Evolutionary conservation across 2,113 vertebrate species (phyloP).

Genomic region (Pedetes capensis): DNA sequence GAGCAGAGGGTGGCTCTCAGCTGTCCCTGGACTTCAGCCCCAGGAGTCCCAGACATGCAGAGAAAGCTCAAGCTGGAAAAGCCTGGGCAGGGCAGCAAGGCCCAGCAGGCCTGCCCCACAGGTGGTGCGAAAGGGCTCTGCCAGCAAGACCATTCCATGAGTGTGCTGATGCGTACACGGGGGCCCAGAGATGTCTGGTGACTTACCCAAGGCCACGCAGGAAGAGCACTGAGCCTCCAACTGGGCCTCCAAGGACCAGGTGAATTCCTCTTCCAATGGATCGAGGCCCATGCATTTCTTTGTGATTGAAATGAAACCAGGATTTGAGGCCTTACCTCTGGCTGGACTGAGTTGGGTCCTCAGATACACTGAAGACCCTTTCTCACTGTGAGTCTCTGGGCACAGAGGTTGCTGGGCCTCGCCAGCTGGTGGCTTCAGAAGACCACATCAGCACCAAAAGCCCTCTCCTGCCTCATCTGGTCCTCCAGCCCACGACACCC

Average conservation of each 20-base stretch:
- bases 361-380: not conserved
- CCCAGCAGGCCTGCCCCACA: not conserved
- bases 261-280: not conserved
- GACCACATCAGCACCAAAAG: not conserved
- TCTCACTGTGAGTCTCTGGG: not conserved
- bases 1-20: not conserved
- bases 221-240: not conserved
- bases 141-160: not conserved
- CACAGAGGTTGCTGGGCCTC: not conserved
- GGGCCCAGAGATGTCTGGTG: not conserved
- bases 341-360: not conserved
- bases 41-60: not conserved
- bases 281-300: not conserved
- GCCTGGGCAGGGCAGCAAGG: accelerated
- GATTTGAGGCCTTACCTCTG: not conserved
- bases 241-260: not conserved
- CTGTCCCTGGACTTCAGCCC: not conserved
- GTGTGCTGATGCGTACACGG: not conserved
- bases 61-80: not conserved
- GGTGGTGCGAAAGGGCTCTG: not conserved
- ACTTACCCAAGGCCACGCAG: not conserved
- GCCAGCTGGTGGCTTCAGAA: not conserved
- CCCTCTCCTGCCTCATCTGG: not conserved
- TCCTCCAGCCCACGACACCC: not conserved
- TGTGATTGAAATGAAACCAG: not conserved